These are phyloP conservation scores for Herminia tarsipennalis DNA, from an alignment of 2,888 invertebrate genomes.

Conservation along the genomic window DNA sequence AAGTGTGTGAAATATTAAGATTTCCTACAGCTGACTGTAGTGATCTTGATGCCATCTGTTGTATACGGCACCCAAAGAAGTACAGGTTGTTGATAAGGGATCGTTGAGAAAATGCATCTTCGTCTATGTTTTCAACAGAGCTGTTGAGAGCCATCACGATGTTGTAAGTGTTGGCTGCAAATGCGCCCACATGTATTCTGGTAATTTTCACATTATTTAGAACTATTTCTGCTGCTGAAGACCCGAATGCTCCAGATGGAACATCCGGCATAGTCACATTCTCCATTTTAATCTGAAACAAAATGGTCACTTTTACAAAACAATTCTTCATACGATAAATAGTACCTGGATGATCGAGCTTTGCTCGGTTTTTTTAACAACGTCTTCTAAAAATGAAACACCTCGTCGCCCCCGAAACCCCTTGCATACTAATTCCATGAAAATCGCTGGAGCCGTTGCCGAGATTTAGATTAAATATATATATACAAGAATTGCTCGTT, in stretches of 20 bases:
- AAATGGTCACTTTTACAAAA: background rate
- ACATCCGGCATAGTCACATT: constrained; percentile 86
- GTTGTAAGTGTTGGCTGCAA: constrained; percentile 88
- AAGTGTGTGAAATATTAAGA: constrained; percentile 87
- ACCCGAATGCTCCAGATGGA: constrained; percentile 87
- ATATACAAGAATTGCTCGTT: too few relatives aligned
- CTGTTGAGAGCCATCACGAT: constrained; percentile 87
- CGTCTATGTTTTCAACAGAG: constrained; percentile 85
- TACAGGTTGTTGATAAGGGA: constrained; percentile 87
- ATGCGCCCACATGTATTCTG: constrained; percentile 87
- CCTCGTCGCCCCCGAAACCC: too few relatives aligned
- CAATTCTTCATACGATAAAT: constrained; percentile 7
- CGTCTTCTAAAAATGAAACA: too few relatives aligned
- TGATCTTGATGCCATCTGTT: constrained; percentile 84
- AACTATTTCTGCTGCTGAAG: constrained; percentile 86
- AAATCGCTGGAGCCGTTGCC: too few relatives aligned
- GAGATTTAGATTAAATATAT: too few relatives aligned
- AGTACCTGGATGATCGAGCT: too few relatives aligned
- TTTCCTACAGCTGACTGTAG: constrained; percentile 87
- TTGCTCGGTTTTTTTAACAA: too few relatives aligned
- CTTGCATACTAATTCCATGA: too few relatives aligned
- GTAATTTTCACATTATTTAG: constrained; percentile 82
- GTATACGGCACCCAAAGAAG: constrained; percentile 85
- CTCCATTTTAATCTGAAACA: constrained; percentile 87
- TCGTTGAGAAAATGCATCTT: constrained; percentile 87